Conservation (phyloP, 2,888 invertebrate species). For the Tetragnatha montana region DNA sequence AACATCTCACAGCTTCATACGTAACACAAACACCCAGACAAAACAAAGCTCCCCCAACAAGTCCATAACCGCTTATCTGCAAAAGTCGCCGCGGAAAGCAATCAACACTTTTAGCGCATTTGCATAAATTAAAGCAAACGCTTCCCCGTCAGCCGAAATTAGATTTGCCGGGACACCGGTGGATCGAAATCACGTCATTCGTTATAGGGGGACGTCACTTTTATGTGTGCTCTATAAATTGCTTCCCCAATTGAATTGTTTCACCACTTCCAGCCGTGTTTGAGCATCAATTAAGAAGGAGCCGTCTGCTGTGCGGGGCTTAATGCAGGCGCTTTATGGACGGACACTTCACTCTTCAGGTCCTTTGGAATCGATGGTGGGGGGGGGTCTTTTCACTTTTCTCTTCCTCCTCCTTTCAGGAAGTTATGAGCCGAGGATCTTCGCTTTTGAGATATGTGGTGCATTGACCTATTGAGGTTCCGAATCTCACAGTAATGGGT, state of each 20-base stretch:
- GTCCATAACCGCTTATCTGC: background rate
- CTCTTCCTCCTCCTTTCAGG: background rate
- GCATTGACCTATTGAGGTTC: too few species aligned
- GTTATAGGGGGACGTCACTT: slow-evolving; percentile 58
- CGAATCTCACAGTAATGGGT: too few species aligned
- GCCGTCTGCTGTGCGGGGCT: background rate
- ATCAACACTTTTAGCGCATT: slow-evolving; percentile 51
- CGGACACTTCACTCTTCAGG: background rate
- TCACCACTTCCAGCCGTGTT: slow-evolving; percentile 45
- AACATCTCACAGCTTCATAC: too few species aligned
- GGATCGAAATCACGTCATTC: slow-evolving; percentile 60
- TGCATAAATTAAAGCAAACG: slow-evolving; percentile 38
- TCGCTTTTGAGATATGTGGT: background rate
- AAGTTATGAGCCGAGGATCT: background rate
- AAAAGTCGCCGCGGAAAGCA: background rate
- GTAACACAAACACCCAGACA: too few species aligned
- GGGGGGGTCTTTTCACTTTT: background rate
- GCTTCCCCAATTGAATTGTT: slow-evolving; percentile 62
- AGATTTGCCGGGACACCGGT: slow-evolving; percentile 36
- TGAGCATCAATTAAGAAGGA: slow-evolving; percentile 56
- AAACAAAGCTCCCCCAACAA: background rate
- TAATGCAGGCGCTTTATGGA: background rate
- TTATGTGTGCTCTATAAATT: slow-evolving; percentile 65
- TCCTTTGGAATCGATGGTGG: background rate
- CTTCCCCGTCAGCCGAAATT: slow-evolving; percentile 29